These are phyloP conservation scores for Cataglyphis rosenhaueri DNA, from an alignment of 2,888 invertebrate species.

Conservation along the genomic window DNA sequence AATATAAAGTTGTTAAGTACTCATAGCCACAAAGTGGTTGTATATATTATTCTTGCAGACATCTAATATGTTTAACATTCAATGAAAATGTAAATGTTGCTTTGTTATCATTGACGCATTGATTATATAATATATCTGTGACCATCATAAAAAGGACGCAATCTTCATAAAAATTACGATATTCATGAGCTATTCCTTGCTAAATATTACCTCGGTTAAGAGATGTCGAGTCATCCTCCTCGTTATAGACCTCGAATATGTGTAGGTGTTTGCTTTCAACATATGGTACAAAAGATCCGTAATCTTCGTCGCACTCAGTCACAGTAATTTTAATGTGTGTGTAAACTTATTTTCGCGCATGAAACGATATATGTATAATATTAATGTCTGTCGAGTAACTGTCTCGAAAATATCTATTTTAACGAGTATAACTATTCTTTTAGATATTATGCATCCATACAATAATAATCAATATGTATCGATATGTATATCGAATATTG, in stretches of 20 bases:
- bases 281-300: slow-evolving; percentile 33
- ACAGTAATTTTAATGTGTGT: slow-evolving; percentile 53
- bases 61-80: slow-evolving; percentile 34
- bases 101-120: slow-evolving; percentile 11
- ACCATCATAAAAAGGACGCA: slow-evolving; percentile 18
- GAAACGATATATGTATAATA: slow-evolving; percentile 58
- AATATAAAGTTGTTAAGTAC: slow-evolving; percentile 9
- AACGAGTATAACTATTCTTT: slow-evolving; percentile 16
- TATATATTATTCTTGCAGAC: not conserved
- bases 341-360: slow-evolving; percentile 65
- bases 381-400: slow-evolving; percentile 46
- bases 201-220: slow-evolving; percentile 37
- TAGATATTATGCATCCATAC: not conserved
- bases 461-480: slow-evolving; percentile 10
- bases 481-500: not conserved
- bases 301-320: slow-evolving; percentile 14
- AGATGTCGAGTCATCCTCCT: slow-evolving; percentile 23
- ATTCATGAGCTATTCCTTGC: slow-evolving; percentile 14
- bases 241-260: not conserved
- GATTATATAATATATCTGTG: slow-evolving; percentile 24
- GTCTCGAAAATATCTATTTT: slow-evolving; percentile 44
- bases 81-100: slow-evolving; percentile 34
- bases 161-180: slow-evolving; percentile 46
- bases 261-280: slow-evolving; percentile 30
- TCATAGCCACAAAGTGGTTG: not conserved